phyloP scores from a whole-genome alignment of 2,797 vertebrate genomes.

The Premnoplex brunnescens region DNA sequence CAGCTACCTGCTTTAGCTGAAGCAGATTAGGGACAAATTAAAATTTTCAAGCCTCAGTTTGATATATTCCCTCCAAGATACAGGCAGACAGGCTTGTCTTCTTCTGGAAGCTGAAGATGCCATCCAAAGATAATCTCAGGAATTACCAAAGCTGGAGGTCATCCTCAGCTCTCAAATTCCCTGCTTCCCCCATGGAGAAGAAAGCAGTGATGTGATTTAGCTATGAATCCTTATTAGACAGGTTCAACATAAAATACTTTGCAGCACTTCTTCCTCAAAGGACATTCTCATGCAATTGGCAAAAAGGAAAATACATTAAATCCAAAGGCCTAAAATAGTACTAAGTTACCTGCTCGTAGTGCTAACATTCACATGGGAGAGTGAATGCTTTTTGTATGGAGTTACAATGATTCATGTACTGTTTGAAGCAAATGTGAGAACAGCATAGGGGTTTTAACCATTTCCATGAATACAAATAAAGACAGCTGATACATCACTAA shows the following conservation, averaged over 20 bases:
- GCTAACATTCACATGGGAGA: not conserved
- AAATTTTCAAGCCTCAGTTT: not conserved
- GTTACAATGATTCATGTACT: not conserved
- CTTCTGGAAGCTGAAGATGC: not conserved
- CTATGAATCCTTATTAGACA: not conserved
- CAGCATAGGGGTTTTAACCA: not conserved
- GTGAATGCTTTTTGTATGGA: not conserved
- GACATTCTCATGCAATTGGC: not conserved
- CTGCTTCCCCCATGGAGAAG: not conserved
- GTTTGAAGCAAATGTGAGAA: not conserved
- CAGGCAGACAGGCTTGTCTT: not conserved
- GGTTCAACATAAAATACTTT: not conserved
- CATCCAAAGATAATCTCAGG: constrained; percentile 11
- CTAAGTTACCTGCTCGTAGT: not conserved
- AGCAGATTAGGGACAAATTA: constrained; percentile 12
- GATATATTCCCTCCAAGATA: not conserved
- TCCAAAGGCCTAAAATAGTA: not conserved
- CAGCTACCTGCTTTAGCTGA: not conserved
- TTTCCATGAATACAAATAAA: not conserved
- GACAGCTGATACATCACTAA: not conserved
- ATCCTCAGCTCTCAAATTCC: not conserved
- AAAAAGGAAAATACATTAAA: not conserved
- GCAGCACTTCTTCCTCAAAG: not conserved
- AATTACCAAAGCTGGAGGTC: constrained; percentile 20
- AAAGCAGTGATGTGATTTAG: not conserved